Base-by-base conservation (phyloP, 1,140 invertebrate species). In the Drosophila hydei region DNA sequence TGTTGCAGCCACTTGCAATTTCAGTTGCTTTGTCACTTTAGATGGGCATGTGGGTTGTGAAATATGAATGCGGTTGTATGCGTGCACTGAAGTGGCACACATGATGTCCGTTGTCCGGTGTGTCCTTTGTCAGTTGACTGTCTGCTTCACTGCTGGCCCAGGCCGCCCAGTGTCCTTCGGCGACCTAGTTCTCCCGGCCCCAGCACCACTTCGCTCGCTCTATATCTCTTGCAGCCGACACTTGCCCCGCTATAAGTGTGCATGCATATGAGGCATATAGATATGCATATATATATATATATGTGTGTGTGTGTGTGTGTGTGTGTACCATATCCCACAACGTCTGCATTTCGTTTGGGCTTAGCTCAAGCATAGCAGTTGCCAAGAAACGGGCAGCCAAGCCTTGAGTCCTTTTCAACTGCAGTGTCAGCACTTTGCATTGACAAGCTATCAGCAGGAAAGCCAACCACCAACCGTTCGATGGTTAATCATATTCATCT, bases 1-100 rank as follows among this genome's bases (percentile, higher is more conserved):
- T 61, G 52, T 77, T 52, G 69, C 78, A 81, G 61, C 73, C 74
- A 81, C 78, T 81, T 77, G 78, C 77, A 77, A 80, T 81, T 81
- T 76, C 63, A 77, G 50, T 79, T 79, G 77, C 75, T 87, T 87
- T 88, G 83, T 87, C 79, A 75, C 81, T 69, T 33, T 77, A 79
- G 12, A 64, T 84, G 75, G 58, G 51, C 14, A 67, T 58, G 67
- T 56, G 63, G 60, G 12, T 47, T 58, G 62, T 25, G 38, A 47
- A 70, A 62, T 72, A 56, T 56, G 65, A 43, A 40, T 72, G 70
- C 16, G 61, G 18, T 25, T 81, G 74, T 78, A 27, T 85, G 70
- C 42, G 79, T 79, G 65, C 75, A 58, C 72, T 89, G 51, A 88
- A 88, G 84, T 79, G 83, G 72, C 79, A 70, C 75, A 75, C 83